Evolutionary conservation across 2,888 invertebrate genomes (phyloP).

Genomic region (Anticlea derivata): DNA sequence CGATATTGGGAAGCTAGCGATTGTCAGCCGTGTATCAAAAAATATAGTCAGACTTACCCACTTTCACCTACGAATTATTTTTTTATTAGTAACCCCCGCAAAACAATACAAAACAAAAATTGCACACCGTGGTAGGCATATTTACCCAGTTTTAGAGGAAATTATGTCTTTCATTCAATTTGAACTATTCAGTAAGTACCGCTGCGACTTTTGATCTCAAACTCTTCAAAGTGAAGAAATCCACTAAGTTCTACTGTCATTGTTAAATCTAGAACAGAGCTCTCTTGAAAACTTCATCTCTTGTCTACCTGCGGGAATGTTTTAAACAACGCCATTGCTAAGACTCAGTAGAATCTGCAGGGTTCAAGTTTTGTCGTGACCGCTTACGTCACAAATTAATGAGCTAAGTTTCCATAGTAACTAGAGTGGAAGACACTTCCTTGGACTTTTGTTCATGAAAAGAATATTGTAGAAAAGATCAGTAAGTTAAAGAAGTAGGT

Average conservation of each 20-base stretch:
- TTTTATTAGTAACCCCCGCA: no score
- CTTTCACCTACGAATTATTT: no score
- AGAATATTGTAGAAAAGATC: slow-evolving; percentile 12
- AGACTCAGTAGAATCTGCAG: slow-evolving; percentile 19
- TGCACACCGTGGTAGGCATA: no score
- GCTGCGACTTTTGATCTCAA: neutral
- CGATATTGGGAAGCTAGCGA: slow-evolving; percentile 9
- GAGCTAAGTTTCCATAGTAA: slow-evolving; percentile 36
- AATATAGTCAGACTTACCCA: no score
- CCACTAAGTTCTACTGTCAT: slow-evolving; percentile 15
- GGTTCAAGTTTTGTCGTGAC: slow-evolving; percentile 31
- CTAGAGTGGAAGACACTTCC: slow-evolving; percentile 23
- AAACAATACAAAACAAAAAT: no score
- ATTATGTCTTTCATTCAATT: neutral
- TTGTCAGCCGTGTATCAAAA: neutral
- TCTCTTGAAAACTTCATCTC: slow-evolving; percentile 21
- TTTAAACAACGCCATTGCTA: slow-evolving; percentile 28
- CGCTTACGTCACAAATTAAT: slow-evolving; percentile 37
- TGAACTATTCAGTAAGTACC: neutral
- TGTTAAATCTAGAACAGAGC: slow-evolving; percentile 17
- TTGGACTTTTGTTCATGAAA: slow-evolving; percentile 8
- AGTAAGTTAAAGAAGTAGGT: no score
- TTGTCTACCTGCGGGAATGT: slow-evolving; percentile 29
- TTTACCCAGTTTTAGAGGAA: no score
- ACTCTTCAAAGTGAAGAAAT: slow-evolving; percentile 10